A percentile compares a stretch with the other conserved stretches of the same genome.
Evolutionary conservation across 2,888 invertebrate species (phyloP).

Genomic region (Endotricha flammealis): DNA sequence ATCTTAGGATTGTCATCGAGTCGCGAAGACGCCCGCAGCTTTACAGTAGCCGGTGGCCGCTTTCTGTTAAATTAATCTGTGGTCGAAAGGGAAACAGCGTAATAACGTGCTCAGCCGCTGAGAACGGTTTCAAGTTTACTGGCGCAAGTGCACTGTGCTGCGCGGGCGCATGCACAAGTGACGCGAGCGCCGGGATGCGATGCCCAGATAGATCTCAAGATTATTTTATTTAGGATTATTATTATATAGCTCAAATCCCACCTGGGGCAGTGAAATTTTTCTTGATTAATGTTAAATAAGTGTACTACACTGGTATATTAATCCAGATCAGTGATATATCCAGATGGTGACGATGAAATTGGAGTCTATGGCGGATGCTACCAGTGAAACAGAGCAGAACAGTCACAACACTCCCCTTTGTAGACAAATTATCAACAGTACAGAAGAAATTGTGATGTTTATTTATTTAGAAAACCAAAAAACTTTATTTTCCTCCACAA

Average conservation of each 20-base stretch:
- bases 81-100: conserved; percentile 54
- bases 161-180: conserved; percentile 30
- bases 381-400: too few species aligned
- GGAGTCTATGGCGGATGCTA: too few species aligned
- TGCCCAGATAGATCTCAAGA: conserved; percentile 19
- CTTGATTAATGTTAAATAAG: too few species aligned
- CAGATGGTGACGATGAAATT: too few species aligned
- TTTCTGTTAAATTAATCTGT: conserved; percentile 1
- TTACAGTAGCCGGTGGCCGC: background rate
- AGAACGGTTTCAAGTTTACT: conserved; percentile 65
- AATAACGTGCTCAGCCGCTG: conserved; percentile 29
- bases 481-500: conserved; percentile 2
- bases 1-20: background rate
- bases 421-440: too few species aligned
- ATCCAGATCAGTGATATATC: too few species aligned
- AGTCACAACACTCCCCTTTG: too few species aligned
- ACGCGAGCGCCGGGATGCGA: background rate
- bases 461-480: conserved; percentile 1
- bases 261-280: too few species aligned
- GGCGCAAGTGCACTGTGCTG: conserved; percentile 51
- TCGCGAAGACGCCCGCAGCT: conserved; percentile 2
- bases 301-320: too few species aligned
- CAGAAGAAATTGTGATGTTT: background rate
- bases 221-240: too few species aligned
- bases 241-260: too few species aligned